Base-by-base conservation (phyloP, 37 sponge, comb jelly and placozoan genomes). In the Ianthella basta region DNA sequence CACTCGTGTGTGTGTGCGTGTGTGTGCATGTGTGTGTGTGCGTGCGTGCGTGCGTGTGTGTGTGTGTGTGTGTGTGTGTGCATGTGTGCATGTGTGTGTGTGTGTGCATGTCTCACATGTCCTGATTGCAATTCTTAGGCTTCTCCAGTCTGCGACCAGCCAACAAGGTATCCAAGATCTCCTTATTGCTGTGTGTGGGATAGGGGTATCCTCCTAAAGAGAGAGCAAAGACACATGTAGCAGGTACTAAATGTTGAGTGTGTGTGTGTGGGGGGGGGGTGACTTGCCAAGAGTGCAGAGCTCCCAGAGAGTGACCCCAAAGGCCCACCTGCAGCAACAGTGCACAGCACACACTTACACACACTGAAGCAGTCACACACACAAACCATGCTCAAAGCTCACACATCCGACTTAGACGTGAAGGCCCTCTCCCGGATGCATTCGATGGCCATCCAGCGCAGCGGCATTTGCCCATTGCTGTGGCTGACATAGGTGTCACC, bases 361-460 rank as follows among this genome's bases (percentile, higher is more conserved):
- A 61, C n/a, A 10, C 63, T 61, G 63, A 5, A 61, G 63, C 63
- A 27, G 14, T 5, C 25, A 61, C 2, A 2, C 27, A 25, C 27
- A 25, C 27, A 23, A 4, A 61, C 63, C 63, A n/a, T 25, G 27
- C 27, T 61, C 15, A 18, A 61, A 10, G 4, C 27, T 70, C 37
- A 92, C 56, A 89, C 89, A 41, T 92, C 92, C 27, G 89, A 86
- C 14, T 85, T 55, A 21, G 87, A 86, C 0, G 89, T 92, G 87
- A 86, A 92, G 27, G 77, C 80, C 29, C 92, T 57, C 4, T 83
- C 56, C 10, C 59, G 30, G 27, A 92, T 59, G 8, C 89, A 82
- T 80, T 92, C 92, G 0, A 88, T 67, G 44, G 92, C 83, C 89
- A 92, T 92, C 92, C 92, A 92, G 20, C 90, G 65, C 38, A 86